Evolutionary conservation across 2,888 invertebrate species (phyloP).

Genomic region (Dichetophora obliterata): DNA sequence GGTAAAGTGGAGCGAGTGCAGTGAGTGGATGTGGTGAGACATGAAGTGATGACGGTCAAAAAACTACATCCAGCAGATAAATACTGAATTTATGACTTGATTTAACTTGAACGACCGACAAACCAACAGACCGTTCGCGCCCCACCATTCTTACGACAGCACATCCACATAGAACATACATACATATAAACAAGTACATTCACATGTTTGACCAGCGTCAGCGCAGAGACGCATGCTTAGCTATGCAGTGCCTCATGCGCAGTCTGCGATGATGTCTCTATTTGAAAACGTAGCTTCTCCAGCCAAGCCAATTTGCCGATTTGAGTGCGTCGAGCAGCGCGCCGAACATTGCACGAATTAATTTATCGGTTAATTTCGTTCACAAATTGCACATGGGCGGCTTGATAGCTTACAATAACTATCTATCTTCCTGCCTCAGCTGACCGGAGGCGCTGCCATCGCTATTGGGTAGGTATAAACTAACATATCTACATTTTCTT

Average conservation of each 20-base stretch:
- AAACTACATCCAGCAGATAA: constrained; percentile 67
- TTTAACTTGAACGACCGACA: constrained; percentile 64
- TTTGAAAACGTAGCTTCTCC: constrained; percentile 39
- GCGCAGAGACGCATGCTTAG: constrained; percentile 14
- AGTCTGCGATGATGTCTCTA: constrained; percentile 50
- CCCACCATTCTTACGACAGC: background rate
- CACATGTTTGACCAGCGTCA: constrained; percentile 46
- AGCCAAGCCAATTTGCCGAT: constrained; percentile 33
- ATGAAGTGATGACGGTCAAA: constrained; percentile 64
- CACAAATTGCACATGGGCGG: constrained; percentile 68
- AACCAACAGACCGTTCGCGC: constrained; percentile 27
- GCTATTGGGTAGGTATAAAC: background rate
- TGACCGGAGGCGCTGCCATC: constrained; percentile 41
- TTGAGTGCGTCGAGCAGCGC: constrained; percentile 17
- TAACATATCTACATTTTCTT: no score
- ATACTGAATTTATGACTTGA: constrained; percentile 70
- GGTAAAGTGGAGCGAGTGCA: background rate
- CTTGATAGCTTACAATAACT: constrained; percentile 50
- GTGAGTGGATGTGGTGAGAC: constrained; percentile 47
- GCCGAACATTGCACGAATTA: constrained; percentile 54
- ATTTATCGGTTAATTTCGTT: constrained; percentile 67
- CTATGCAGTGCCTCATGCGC: constrained; percentile 3
- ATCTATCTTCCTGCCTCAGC: constrained; percentile 47
- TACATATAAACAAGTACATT: constrained; percentile 39
- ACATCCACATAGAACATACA: background rate